These are phyloP conservation scores for Drosophila obscura DNA, from an alignment of 1,140 invertebrate genomes.

Conservation along the genomic window DNA sequence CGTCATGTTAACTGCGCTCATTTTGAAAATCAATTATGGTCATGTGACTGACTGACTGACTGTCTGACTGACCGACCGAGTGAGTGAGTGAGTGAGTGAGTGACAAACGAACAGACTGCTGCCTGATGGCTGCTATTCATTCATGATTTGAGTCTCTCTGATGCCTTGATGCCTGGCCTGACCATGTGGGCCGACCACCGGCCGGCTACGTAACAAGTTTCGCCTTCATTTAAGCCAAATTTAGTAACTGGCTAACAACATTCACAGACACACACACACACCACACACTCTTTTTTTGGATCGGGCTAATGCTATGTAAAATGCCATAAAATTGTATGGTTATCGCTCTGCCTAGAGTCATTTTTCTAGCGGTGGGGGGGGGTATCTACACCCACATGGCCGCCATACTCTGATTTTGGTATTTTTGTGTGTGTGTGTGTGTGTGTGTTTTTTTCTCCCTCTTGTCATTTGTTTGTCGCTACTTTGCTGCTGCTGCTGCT, in stretches of 20 bases:
- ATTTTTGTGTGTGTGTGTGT: background rate
- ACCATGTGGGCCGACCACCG: conserved; percentile 69
- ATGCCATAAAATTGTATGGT: conserved; percentile 59
- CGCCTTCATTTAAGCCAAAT: conserved; percentile 80
- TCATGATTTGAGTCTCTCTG: conserved; percentile 63
- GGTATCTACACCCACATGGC: conserved; percentile 52
- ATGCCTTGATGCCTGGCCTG: conserved; percentile 27
- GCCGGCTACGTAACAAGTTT: conserved; percentile 80
- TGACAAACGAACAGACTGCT: conserved; percentile 41
- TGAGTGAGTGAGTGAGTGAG: conserved; percentile 25
- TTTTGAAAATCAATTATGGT: conserved; percentile 77
- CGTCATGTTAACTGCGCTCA: conserved; percentile 66
- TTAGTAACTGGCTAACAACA: conserved; percentile 77
- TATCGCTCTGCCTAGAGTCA: conserved; percentile 56
- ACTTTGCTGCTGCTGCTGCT: background rate
- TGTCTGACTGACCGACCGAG: conserved; percentile 24
- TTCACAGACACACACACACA: conserved; percentile 51
- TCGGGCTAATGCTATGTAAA: conserved; percentile 62
- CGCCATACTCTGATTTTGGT: conserved; percentile 32
- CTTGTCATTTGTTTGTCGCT: conserved; percentile 4
- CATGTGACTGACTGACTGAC: conserved; percentile 30
- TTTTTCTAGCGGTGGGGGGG: conserved; percentile 66
- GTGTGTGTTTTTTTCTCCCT: conserved; percentile 10
- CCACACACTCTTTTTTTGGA: conserved; percentile 41
- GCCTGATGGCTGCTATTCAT: conserved; percentile 59